Conservation (phyloP, 2,888 invertebrate species). For the Rhamnusium bicolor region DNA sequence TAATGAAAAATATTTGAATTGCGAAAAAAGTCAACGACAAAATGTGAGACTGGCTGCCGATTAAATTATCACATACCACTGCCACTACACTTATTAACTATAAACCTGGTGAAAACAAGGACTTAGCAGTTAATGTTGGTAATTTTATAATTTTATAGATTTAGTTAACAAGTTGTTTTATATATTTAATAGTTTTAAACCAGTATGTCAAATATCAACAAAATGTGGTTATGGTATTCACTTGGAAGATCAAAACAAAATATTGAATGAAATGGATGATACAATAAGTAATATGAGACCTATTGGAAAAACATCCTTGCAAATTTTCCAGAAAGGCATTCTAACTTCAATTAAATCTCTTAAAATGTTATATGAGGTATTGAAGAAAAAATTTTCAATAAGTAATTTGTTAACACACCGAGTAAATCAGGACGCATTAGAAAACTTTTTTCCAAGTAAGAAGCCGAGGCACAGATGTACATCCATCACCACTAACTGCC, state of each 20-base stretch:
- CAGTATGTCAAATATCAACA: neutral
- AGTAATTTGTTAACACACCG: slow-evolving; percentile 10
- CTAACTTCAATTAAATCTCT: slow-evolving; percentile 4
- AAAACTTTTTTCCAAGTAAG: slow-evolving; percentile 22
- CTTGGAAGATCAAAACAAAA: slow-evolving; percentile 6
- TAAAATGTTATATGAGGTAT: neutral
- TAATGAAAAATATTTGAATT: slow-evolving; percentile 7
- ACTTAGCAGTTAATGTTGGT: slow-evolving; percentile 20
- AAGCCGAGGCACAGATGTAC: slow-evolving; percentile 25
- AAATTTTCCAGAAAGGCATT: slow-evolving; percentile 35
- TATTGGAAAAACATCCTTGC: slow-evolving; percentile 29
- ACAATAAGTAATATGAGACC: slow-evolving; percentile 14
- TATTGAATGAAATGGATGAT: slow-evolving; percentile 25
- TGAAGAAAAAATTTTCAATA: neutral
- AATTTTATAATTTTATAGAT: slow-evolving; percentile 35
- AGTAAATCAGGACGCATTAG: slow-evolving; percentile 19
- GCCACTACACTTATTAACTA: slow-evolving; percentile 11
- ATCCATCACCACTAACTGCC: slow-evolving; percentile 16
- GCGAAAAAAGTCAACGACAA: slow-evolving; percentile 32
- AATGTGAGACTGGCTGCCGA: slow-evolving; percentile 33
- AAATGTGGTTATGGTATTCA: slow-evolving; percentile 33
- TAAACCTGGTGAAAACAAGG: slow-evolving; percentile 9
- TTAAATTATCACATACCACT: slow-evolving; percentile 30
- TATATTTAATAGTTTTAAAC: slow-evolving; percentile 35
- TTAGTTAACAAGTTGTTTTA: slow-evolving; percentile 34